phyloP scores from a whole-genome alignment of 1,140 invertebrate genomes.

The Eumaeus atala region DNA sequence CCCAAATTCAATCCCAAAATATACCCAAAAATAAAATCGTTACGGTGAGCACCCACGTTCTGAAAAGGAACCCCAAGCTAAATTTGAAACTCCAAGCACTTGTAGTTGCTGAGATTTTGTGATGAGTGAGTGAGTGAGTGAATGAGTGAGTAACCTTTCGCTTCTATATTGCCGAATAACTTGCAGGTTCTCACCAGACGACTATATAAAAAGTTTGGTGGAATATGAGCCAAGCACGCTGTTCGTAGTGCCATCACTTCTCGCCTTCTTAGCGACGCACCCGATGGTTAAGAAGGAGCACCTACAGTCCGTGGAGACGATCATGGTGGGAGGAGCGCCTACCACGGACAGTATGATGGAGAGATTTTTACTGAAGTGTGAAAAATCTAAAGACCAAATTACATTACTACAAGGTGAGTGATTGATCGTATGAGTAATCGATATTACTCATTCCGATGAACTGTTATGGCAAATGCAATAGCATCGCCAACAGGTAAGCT shows the following conservation, averaged over 20 bases:
- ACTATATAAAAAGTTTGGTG: constrained; percentile 76
- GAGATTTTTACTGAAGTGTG: constrained; percentile 75
- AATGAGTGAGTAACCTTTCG: no score
- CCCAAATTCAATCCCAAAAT: no score
- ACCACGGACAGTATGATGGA: constrained; percentile 78
- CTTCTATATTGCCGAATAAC: background rate
- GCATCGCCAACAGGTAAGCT: no score
- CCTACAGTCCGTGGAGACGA: constrained; percentile 73
- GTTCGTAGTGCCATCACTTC: constrained; percentile 80
- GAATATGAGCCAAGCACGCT: constrained; percentile 77
- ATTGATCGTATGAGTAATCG: no score
- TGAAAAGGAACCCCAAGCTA: no score
- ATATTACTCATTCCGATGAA: no score
- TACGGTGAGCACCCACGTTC: no score
- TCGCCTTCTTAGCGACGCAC: constrained; percentile 80
- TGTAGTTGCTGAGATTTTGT: no score
- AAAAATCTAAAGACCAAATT: constrained; percentile 73
- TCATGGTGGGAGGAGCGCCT: constrained; percentile 79
- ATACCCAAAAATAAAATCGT: no score
- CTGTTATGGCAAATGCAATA: no score
- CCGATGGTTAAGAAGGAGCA: constrained; percentile 77
- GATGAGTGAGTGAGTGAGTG: no score
- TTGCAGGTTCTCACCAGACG: constrained; percentile 79
- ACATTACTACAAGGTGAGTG: constrained; percentile 75
- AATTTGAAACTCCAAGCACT: no score